These are phyloP conservation scores for Actenoides hombroni DNA, from an alignment of 2,113 vertebrate species.

Conservation along the genomic window DNA sequence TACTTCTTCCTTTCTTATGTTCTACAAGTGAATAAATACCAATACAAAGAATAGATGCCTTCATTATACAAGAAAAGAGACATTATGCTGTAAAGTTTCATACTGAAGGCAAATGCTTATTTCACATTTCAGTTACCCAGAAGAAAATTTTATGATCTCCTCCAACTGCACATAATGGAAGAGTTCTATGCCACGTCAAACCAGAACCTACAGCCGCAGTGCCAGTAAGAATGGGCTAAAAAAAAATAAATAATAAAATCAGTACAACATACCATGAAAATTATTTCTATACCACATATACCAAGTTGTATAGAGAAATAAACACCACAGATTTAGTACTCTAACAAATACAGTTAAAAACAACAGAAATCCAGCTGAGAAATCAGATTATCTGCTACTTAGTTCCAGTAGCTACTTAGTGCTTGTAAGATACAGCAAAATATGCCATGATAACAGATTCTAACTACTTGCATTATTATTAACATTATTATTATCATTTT, in stretches of 20 bases:
- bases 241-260: not conserved
- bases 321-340: not conserved
- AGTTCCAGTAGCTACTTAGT: not conserved
- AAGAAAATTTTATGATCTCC: slow-evolving; percentile 92
- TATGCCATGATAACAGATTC: not conserved
- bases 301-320: not conserved
- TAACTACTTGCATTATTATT: not conserved
- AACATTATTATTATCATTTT: not conserved
- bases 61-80: not conserved
- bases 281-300: not conserved
- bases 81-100: not conserved
- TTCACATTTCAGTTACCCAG: slow-evolving; percentile 95
- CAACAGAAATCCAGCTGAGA: not conserved
- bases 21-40: not conserved
- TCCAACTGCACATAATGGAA: slow-evolving; percentile 90
- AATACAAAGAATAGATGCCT: not conserved
- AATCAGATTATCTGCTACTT: not conserved
- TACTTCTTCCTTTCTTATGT: not conserved
- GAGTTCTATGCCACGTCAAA: slow-evolving; percentile 92
- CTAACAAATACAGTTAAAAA: not conserved
- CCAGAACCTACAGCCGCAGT: slow-evolving; percentile 87
- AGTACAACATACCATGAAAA: not conserved
- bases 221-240: slow-evolving; percentile 87
- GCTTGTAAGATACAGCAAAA: not conserved
- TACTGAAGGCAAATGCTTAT: not conserved